phyloP scores from a whole-genome alignment of 1,140 invertebrate species.

The Phocides pigmalion region DNA sequence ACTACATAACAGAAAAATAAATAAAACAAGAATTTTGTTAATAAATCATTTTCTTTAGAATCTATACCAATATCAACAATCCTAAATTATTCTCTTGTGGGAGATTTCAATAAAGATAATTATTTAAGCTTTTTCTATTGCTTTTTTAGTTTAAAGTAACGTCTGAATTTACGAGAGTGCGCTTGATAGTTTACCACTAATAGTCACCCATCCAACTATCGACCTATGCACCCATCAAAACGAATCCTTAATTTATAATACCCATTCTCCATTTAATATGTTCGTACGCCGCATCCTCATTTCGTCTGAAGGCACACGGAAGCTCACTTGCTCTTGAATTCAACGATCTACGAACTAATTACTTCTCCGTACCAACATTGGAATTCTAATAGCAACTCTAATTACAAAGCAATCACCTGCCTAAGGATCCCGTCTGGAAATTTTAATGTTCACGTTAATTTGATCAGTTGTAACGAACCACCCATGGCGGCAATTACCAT shows the following conservation, averaged over 20 bases:
- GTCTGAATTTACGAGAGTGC: no score
- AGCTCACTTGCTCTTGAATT: conserved; percentile 17
- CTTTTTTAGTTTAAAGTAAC: no score
- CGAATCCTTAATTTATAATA: background rate
- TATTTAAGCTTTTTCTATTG: no score
- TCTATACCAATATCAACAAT: no score
- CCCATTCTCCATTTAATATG: background rate
- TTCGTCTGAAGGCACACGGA: background rate
- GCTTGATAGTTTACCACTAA: no score
- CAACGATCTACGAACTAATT: conserved; percentile 25
- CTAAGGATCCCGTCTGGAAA: conserved; percentile 20
- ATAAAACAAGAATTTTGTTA: no score
- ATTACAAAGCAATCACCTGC: conserved; percentile 31
- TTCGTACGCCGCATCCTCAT: background rate
- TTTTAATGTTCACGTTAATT: conserved; percentile 27
- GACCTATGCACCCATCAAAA: background rate
- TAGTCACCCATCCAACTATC: no score
- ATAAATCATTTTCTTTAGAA: no score
- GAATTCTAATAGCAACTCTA: conserved; percentile 31
- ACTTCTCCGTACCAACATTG: conserved; percentile 17
- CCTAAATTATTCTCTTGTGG: no score
- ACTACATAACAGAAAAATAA: no score
- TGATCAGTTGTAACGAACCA: conserved; percentile 18
- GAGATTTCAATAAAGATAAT: no score
- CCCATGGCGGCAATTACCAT: conserved; percentile 3